Base-by-base conservation (phyloP, 1,140 invertebrate species). In the Spodoptera frugiperda region DNA sequence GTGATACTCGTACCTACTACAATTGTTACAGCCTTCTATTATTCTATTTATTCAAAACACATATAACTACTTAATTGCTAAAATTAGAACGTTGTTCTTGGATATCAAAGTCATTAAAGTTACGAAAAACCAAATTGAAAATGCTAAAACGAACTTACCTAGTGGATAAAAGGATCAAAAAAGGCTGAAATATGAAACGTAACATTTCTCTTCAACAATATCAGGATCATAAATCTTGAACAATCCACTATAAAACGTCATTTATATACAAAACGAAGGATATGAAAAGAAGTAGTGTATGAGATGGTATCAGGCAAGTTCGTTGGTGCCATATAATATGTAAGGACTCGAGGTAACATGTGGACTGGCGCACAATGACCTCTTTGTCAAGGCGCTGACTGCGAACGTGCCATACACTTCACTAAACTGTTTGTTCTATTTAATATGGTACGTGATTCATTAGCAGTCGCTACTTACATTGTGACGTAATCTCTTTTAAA, bases 211-310 rank as follows among this genome's bases (percentile, higher is more conserved):
- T 44, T 17, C n/a, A 39, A 17, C 14, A 9, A 33, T 17, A 61
- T 61, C 30, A 44, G 11, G 14, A 61, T 11, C 57, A 11, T 44
- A 61, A 61, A 61, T 44, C 33, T 39, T 2, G 4, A 59, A 33
- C n/a, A 59, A 21, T 21, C n/a, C 25, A 9, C 14, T 33, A n/a
- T 59, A 61, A 44, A 44, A n/a, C 17, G 12, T 33, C 30, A 61
- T 61, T 44, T 61, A 61, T 61, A 61, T 61, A 39, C 57, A 61
- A 44, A 44, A 61, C 57, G n/a, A n/a, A 39, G 30, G 11, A 39
- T 33, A 59, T 59, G 14, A 59, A 59, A 59, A 59, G 55, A 59
- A 33, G 12, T 59, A 44, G 61, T 65, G 21, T 17, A 25, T 48
- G n/a, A 65, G 44, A 65, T 49, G 19, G 44, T 25, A 48, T 65